Evolutionary conservation across 2,113 vertebrate species (phyloP).

Genomic region (Rhagologus leucostigma): DNA sequence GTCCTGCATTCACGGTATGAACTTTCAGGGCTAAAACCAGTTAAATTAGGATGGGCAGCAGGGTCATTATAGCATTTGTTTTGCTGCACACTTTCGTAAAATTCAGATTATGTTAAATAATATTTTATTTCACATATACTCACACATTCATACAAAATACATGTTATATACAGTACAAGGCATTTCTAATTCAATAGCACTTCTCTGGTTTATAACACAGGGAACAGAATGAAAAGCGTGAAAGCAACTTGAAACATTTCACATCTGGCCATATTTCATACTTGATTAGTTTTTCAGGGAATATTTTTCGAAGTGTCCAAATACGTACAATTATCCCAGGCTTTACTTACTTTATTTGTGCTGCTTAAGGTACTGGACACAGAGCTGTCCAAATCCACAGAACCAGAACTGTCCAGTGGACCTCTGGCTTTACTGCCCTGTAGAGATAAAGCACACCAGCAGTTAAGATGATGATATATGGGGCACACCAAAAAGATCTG

Average conservation of each 20-base stretch:
- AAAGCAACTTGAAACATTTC: background rate
- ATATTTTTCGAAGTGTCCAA: background rate
- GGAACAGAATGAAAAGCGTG: background rate
- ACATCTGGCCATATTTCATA: background rate
- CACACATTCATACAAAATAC: background rate
- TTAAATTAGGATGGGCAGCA: background rate
- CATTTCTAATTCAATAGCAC: background rate
- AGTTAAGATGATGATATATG: background rate
- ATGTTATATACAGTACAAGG: background rate
- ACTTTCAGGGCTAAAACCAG: background rate
- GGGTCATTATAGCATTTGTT: background rate
- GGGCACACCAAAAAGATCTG: background rate
- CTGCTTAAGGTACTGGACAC: slow-evolving; percentile 69
- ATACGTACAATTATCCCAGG: background rate
- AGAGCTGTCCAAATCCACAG: slow-evolving; percentile 71
- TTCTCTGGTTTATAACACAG: background rate
- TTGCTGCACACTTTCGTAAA: background rate
- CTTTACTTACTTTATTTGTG: slow-evolving; percentile 73
- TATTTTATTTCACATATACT: background rate
- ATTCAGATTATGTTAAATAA: background rate
- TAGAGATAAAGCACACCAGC: background rate
- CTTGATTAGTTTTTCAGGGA: background rate
- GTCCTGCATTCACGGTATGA: background rate
- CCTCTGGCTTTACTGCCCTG: slow-evolving; percentile 83
- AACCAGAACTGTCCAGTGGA: slow-evolving; percentile 73